Conservation (phyloP, 2,888 invertebrate genomes). For the Nipponacmea schrenckii region DNA sequence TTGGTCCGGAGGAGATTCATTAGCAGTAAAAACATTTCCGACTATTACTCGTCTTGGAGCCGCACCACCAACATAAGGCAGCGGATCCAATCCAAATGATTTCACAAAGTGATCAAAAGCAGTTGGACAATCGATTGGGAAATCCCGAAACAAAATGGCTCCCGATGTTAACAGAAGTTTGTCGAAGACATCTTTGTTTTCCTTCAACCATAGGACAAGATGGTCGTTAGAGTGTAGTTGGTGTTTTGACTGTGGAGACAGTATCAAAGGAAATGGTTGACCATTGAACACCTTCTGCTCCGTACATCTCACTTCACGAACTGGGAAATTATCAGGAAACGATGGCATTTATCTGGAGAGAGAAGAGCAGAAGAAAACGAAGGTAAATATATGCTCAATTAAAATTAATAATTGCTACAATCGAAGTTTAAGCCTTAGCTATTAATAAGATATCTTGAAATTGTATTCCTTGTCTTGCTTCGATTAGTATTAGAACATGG, state of each 20-base stretch:
- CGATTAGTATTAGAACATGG: too few relatives aligned
- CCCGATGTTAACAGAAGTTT: conserved; percentile 39
- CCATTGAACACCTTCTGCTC: conserved; percentile 42
- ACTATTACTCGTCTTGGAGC: conserved; percentile 42
- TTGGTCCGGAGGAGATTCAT: conserved; percentile 54
- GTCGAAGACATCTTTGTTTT: conserved; percentile 30
- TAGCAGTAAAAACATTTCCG: conserved; percentile 51
- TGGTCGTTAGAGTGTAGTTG: not conserved
- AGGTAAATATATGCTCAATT: not conserved
- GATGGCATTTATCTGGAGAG: conserved; percentile 4
- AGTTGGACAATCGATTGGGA: conserved; percentile 40
- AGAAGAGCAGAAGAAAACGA: not conserved
- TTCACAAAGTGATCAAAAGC: conserved; percentile 46
- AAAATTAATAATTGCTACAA: too few relatives aligned
- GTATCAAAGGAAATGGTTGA: conserved; percentile 37
- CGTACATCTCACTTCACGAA: not conserved
- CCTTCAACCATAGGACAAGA: conserved; percentile 30
- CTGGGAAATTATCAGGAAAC: not conserved
- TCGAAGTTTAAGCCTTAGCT: too few relatives aligned
- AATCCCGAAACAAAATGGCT: conserved; percentile 50
- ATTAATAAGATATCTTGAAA: too few relatives aligned
- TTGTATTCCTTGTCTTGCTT: too few relatives aligned
- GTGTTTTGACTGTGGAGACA: conserved; percentile 26
- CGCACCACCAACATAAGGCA: conserved; percentile 54
- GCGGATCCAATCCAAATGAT: conserved; percentile 38